phyloP scores from a whole-genome alignment of 1,140 invertebrate species.

The Cydia strobilella region DNA sequence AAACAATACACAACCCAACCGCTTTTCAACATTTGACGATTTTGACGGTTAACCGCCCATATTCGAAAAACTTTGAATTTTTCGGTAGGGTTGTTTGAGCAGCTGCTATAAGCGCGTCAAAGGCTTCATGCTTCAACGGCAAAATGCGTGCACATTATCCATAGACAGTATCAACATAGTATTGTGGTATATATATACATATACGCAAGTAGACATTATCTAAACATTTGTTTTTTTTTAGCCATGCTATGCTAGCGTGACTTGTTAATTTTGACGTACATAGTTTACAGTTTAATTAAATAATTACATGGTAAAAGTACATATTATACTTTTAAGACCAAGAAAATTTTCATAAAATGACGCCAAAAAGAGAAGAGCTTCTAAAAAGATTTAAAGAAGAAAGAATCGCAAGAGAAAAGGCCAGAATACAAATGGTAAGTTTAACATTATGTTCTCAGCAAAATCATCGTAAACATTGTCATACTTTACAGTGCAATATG shows the following conservation, averaged over 20 bases:
- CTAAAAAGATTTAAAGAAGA: slow-evolving; percentile 62
- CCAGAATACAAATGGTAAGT: slow-evolving; percentile 67
- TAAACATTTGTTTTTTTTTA: too few species aligned
- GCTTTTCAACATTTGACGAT: slow-evolving; percentile 16
- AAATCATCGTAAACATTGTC: too few species aligned
- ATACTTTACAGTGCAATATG: too few species aligned
- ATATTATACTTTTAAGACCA: not conserved
- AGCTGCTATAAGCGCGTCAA: not conserved
- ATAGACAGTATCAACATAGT: too few species aligned
- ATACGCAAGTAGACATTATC: too few species aligned
- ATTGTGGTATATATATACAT: too few species aligned
- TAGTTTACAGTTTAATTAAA: too few species aligned
- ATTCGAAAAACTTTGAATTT: slow-evolving; percentile 18
- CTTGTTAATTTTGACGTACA: not conserved
- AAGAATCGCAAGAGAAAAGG: slow-evolving; percentile 62
- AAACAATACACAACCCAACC: slow-evolving; percentile 4
- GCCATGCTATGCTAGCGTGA: not conserved
- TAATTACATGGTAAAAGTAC: not conserved
- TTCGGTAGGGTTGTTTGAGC: not conserved
- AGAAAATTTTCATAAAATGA: slow-evolving; percentile 40
- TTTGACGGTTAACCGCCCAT: slow-evolving; percentile 7
- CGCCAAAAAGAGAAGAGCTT: slow-evolving; percentile 44
- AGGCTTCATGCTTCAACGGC: too few species aligned
- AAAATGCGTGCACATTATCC: too few species aligned
- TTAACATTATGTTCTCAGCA: too few species aligned